These are phyloP conservation scores for Pectinophora gossypiella DNA, from an alignment of 1,140 invertebrate species.

Conservation along the genomic window DNA sequence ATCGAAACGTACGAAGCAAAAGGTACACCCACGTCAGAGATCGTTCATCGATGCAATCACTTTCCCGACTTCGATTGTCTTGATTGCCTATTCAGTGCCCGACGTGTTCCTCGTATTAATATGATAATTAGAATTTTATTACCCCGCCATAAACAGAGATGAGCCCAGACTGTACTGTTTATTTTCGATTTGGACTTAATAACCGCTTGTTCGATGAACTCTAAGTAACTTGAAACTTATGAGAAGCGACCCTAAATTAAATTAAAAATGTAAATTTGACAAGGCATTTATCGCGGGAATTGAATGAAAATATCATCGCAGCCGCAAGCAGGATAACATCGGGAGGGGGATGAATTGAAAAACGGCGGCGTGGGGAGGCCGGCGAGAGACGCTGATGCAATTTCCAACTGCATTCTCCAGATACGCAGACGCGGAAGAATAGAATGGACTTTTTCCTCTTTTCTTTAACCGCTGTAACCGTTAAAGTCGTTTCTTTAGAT, in stretches of 20 bases:
- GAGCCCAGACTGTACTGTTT: neutral
- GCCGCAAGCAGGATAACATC: constrained; percentile 20
- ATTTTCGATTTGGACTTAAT: neutral
- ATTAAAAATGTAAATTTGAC: constrained; percentile 45
- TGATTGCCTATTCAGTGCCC: constrained; percentile 5
- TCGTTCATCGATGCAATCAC: neutral
- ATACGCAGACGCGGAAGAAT: constrained; percentile 24
- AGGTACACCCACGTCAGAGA: neutral
- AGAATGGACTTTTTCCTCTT: constrained; percentile 27
- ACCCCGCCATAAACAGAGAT: neutral
- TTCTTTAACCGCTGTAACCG: constrained; percentile 23
- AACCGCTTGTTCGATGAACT: neutral
- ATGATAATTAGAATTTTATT: constrained; percentile 11
- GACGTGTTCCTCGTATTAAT: constrained; percentile 6
- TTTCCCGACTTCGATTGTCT: constrained; percentile 3
- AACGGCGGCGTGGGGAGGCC: constrained; percentile 36
- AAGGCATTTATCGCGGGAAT: constrained; percentile 39
- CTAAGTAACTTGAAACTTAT: neutral
- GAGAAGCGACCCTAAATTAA: constrained; percentile 1
- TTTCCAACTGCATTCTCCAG: constrained; percentile 46
- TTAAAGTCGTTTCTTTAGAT: neutral
- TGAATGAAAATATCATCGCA: constrained; percentile 45
- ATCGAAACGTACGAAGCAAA: no score
- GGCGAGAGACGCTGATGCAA: constrained; percentile 39
- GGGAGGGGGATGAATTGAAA: constrained; percentile 43